Evolutionary conservation across 1,140 invertebrate genomes (phyloP).

Genomic region (Hycleus phaleratus): DNA sequence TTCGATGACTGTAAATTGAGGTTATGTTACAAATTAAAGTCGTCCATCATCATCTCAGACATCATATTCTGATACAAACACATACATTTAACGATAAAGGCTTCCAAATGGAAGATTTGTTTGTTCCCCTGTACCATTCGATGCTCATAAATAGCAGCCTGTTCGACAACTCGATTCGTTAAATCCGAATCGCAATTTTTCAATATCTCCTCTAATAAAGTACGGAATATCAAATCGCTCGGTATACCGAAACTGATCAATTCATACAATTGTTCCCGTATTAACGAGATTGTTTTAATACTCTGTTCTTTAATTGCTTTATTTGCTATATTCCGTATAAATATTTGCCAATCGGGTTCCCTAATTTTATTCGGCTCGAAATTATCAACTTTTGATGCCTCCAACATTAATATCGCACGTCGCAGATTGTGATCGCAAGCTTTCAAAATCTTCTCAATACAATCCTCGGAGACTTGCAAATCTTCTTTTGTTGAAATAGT

Average conservation of each 20-base stretch:
- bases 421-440: constrained; percentile 87
- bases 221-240: constrained; percentile 86
- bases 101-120: constrained; percentile 94
- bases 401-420: constrained; percentile 86
- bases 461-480: constrained; percentile 64
- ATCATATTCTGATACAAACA: constrained; percentile 65
- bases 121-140: constrained; percentile 84
- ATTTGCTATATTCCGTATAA: constrained; percentile 77
- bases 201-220: constrained; percentile 75
- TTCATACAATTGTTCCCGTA: constrained; percentile 87
- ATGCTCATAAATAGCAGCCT: constrained; percentile 87
- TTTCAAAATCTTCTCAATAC: constrained; percentile 72
- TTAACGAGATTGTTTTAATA: constrained; percentile 74
- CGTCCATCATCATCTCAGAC: constrained; percentile 5
- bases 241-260: constrained; percentile 91
- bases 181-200: constrained; percentile 85
- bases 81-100: constrained; percentile 96
- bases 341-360: constrained; percentile 91
- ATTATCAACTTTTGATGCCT: constrained; percentile 89
- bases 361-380: constrained; percentile 73
- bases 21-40: not conserved
- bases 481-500: constrained; percentile 81
- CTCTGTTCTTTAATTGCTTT: constrained; percentile 85
- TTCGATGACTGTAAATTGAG: no score
- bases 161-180: constrained; percentile 57